phyloP scores from a whole-genome alignment of 2,797 vertebrate genomes.

The Micrastur ruficollis region DNA sequence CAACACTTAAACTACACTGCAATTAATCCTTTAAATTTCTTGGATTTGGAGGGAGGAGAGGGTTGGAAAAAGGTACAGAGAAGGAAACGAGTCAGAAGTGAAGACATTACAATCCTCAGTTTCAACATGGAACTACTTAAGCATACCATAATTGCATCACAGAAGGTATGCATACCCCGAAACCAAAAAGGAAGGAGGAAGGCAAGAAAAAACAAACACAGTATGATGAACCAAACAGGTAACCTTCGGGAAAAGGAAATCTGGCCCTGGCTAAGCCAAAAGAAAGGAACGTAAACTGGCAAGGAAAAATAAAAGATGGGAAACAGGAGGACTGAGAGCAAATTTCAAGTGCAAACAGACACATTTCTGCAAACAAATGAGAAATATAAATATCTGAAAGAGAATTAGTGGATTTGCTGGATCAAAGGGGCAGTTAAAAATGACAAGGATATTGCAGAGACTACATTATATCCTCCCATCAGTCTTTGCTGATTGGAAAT shows the following conservation, averaged over 20 bases:
- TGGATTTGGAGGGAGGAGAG: neutral
- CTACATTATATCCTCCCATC: neutral
- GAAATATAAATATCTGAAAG: neutral
- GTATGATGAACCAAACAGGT: conserved; percentile 55
- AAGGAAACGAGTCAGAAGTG: neutral
- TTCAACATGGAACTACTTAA: conserved; percentile 68
- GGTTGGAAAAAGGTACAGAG: neutral
- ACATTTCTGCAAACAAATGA: neutral
- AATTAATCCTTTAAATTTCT: conserved; percentile 26
- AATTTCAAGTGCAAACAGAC: neutral
- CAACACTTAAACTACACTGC: neutral
- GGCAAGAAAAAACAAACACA: conserved; percentile 58
- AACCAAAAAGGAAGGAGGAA: conserved; percentile 66
- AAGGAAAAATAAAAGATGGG: neutral
- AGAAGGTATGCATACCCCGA: conserved; percentile 63
- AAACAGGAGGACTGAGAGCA: neutral
- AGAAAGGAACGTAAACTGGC: neutral
- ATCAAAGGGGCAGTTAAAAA: conserved; percentile 1
- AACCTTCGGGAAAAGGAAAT: conserved; percentile 54
- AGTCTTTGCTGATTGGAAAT: neutral
- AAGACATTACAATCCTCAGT: conserved; percentile 33
- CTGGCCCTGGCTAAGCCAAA: neutral
- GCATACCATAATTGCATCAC: conserved; percentile 63
- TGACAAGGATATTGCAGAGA: neutral
- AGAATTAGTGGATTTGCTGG: neutral